These are phyloP conservation scores for Zaprionus lineosus DNA, from an alignment of 2,888 invertebrate species.

Conservation along the genomic window DNA sequence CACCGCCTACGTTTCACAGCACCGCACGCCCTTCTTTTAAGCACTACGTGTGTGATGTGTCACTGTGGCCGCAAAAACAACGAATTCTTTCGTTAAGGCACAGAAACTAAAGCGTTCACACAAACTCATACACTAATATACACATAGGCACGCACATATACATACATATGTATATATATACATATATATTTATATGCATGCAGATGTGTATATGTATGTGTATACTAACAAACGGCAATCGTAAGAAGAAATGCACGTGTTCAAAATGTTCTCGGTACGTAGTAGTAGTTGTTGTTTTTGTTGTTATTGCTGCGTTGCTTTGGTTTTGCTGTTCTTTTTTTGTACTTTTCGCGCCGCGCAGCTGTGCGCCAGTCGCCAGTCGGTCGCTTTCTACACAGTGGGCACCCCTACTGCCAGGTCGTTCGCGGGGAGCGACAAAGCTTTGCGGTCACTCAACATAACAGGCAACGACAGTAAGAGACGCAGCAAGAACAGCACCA, in stretches of 20 bases:
- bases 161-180: conserved; percentile 11
- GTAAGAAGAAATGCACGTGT: conserved; percentile 73
- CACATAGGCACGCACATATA: conserved; percentile 13
- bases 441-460: conserved; percentile 63
- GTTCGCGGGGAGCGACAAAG: conserved; percentile 25
- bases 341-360: conserved; percentile 67
- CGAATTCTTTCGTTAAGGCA: conserved; percentile 63
- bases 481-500: conserved; percentile 15
- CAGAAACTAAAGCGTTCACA: conserved; percentile 19
- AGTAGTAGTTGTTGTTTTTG: conserved; percentile 37
- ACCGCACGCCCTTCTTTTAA: neutral
- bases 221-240: conserved; percentile 21
- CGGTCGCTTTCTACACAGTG: conserved; percentile 69
- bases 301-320: conserved; percentile 37
- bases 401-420: conserved; percentile 7
- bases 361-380: conserved; percentile 76
- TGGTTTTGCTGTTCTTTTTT: conserved; percentile 53
- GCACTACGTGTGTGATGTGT: conserved; percentile 49
- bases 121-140: conserved; percentile 4
- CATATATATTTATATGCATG: conserved; percentile 9
- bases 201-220: conserved; percentile 5
- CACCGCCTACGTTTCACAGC: conserved; percentile 35
- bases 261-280: conserved; percentile 73
- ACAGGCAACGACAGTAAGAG: conserved; percentile 54
- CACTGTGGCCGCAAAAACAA: conserved; percentile 59